phyloP scores from a whole-genome alignment of 2,797 vertebrate genomes.

The Mus minutoides region DNA sequence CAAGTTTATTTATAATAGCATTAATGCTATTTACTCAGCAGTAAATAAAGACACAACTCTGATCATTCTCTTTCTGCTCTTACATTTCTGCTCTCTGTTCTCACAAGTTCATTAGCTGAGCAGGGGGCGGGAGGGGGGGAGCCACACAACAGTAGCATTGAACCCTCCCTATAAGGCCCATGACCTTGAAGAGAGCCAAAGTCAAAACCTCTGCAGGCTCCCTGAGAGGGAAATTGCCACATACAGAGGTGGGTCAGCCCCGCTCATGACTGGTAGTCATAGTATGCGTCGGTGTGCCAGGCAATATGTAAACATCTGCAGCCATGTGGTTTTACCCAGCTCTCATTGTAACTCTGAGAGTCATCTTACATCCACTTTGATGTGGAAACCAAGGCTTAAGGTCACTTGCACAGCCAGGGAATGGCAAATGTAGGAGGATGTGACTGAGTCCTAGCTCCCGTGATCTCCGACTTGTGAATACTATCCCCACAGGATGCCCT shows the following conservation, averaged over 20 bases:
- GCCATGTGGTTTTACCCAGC: background rate
- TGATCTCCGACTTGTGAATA: background rate
- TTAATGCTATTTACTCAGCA: conserved; percentile 8
- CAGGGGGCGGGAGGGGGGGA: no score
- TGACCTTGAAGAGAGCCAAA: background rate
- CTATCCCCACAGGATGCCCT: background rate
- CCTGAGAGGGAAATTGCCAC: background rate
- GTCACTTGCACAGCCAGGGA: background rate
- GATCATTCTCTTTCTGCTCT: background rate
- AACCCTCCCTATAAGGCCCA: background rate
- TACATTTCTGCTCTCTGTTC: background rate
- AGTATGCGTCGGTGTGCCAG: background rate
- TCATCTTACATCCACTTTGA: conserved; percentile 5
- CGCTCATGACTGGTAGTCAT: background rate
- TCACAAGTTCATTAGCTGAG: background rate
- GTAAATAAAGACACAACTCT: conserved; percentile 2
- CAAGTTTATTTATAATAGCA: conserved; percentile 62
- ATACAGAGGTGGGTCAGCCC: background rate
- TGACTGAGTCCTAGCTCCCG: background rate
- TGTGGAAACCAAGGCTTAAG: background rate
- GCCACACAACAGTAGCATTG: background rate
- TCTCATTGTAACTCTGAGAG: background rate
- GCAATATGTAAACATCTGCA: background rate
- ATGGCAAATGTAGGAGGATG: background rate
- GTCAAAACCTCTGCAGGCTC: background rate